phyloP scores from a whole-genome alignment of 2,797 vertebrate species.

The Myotis planiceps region DNA sequence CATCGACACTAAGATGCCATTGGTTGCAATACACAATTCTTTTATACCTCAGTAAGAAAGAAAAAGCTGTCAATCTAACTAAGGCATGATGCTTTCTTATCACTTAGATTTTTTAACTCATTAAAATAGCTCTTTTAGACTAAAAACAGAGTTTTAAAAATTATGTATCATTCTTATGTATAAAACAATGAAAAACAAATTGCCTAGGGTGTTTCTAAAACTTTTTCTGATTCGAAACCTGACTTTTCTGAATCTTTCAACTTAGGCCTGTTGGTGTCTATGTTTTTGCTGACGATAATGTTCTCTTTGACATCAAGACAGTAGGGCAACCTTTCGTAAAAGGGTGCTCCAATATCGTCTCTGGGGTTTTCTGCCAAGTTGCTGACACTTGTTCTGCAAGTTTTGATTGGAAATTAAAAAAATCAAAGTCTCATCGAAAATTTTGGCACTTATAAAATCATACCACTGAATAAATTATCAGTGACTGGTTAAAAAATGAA shows the following conservation, averaged over 20 bases:
- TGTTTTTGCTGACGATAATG: background rate
- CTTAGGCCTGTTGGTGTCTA: background rate
- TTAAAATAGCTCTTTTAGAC: slow-evolving; percentile 14
- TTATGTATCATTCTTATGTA: background rate
- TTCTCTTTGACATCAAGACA: background rate
- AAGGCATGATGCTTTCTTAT: background rate
- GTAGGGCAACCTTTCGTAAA: background rate
- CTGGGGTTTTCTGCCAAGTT: background rate
- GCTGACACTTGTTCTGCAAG: background rate
- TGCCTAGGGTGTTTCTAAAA: background rate
- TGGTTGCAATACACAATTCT: slow-evolving; percentile 13
- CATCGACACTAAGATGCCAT: background rate
- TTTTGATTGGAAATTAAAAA: background rate
- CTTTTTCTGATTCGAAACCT: background rate
- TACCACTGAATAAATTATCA: background rate
- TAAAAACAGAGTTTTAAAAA: background rate
- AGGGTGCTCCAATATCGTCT: background rate
- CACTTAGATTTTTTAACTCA: background rate
- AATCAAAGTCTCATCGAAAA: background rate
- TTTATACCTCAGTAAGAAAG: background rate
- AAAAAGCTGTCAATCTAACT: background rate
- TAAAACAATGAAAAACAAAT: background rate
- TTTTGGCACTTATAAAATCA: slow-evolving; percentile 31
- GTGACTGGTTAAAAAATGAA: background rate
- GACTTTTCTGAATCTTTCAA: background rate